Evolutionary conservation across 2,888 invertebrate species (phyloP).

Genomic region (Papilio protenor): DNA sequence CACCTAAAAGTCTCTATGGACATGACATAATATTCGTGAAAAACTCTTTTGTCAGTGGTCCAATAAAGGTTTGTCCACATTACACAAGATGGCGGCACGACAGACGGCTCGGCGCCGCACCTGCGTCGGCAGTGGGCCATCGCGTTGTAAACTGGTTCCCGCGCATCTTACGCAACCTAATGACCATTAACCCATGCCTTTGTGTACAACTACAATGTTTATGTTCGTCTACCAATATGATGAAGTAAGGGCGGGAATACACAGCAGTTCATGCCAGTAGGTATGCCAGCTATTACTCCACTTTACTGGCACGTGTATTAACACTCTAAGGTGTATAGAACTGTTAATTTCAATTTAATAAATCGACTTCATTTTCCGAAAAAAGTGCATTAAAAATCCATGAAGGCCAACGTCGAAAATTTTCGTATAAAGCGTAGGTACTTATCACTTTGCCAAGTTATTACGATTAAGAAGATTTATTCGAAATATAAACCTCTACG

Average conservation of each 20-base stretch:
- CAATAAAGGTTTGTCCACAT: slow-evolving; percentile 20
- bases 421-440: background rate
- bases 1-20: too few relatives aligned
- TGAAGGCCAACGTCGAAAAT: background rate
- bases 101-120: slow-evolving; percentile 57
- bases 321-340: too few relatives aligned
- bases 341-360: background rate
- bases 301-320: too few relatives aligned
- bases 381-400: background rate
- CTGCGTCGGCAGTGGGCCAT: slow-evolving; percentile 50
- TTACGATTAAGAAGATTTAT: background rate
- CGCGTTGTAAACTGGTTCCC: slow-evolving; percentile 49
- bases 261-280: too few relatives aligned
- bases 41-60: background rate
- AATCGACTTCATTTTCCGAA: background rate
- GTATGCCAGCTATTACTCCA: too few relatives aligned
- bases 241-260: background rate
- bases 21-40: background rate
- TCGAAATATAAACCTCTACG: slow-evolving; percentile 5
- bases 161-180: slow-evolving; percentile 44
- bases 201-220: slow-evolving; percentile 11
- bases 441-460: background rate
- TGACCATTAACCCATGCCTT: slow-evolving; percentile 32
- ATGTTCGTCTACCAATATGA: background rate
- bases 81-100: slow-evolving; percentile 36